phyloP scores from a whole-genome alignment of 1,140 invertebrate species.

The Adoxophyes honmai region DNA sequence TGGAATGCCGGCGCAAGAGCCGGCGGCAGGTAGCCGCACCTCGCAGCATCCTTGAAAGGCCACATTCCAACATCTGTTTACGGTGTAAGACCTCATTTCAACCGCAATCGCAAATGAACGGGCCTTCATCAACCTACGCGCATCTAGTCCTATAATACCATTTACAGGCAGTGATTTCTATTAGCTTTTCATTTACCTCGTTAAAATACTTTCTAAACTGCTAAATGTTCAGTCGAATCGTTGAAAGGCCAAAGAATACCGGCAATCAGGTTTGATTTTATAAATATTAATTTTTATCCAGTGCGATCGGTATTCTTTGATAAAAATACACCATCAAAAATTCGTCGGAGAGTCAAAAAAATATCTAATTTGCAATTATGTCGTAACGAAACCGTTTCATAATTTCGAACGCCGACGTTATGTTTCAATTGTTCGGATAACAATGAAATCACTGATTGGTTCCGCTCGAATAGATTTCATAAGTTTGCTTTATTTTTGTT shows the following conservation, averaged over 20 bases:
- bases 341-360: neutral
- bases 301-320: too few species aligned
- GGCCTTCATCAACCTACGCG: too few species aligned
- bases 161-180: too few species aligned
- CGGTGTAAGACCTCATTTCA: slow-evolving; percentile 56
- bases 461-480: slow-evolving; percentile 12
- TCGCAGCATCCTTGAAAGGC: slow-evolving; percentile 73
- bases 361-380: slow-evolving; percentile 19
- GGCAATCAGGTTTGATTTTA: too few species aligned
- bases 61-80: slow-evolving; percentile 63
- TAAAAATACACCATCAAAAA: neutral
- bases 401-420: slow-evolving; percentile 15
- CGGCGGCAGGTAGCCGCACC: slow-evolving; percentile 53
- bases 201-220: too few species aligned
- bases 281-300: too few species aligned
- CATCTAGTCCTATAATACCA: too few species aligned
- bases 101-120: slow-evolving; percentile 50
- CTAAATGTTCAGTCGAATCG: too few species aligned
- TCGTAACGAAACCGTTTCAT: slow-evolving; percentile 18
- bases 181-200: too few species aligned
- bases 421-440: slow-evolving; percentile 25
- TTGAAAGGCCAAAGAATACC: too few species aligned
- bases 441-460: slow-evolving; percentile 25
- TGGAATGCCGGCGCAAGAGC: slow-evolving; percentile 54
- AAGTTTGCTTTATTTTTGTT: slow-evolving; percentile 69